phyloP scores from a whole-genome alignment of 2,797 vertebrate species.

The Onychomys torridus region DNA sequence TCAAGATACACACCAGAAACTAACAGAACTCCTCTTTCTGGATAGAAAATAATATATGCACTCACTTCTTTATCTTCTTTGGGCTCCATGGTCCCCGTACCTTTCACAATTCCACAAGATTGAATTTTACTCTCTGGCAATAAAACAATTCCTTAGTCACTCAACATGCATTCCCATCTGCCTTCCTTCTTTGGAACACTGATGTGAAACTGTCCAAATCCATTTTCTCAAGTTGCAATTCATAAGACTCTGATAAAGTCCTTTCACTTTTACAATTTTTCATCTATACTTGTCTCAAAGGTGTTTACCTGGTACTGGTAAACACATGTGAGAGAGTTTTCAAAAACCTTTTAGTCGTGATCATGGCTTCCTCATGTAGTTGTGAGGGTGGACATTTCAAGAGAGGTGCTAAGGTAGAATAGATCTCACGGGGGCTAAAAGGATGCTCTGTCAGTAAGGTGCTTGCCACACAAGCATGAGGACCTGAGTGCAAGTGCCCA shows the following conservation, averaged over 20 bases:
- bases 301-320: neutral
- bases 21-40: neutral
- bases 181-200: neutral
- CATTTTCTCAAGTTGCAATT: neutral
- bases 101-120: neutral
- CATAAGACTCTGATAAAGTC: neutral
- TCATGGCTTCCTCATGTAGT: neutral
- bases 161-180: neutral
- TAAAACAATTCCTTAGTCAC: neutral
- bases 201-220: neutral
- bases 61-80: neutral
- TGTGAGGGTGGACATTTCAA: neutral
- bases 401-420: neutral
- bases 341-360: neutral
- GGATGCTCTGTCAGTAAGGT: neutral
- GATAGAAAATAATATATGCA: neutral
- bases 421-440: neutral
- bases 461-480: neutral
- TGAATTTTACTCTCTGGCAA: neutral
- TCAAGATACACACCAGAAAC: neutral
- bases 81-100: too few species aligned
- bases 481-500: neutral
- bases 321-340: neutral
- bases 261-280: neutral
- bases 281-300: neutral